Evolutionary conservation across 1,140 invertebrate species (phyloP), one percentile per base, ranked within the genome.

Genomic region (Calosoma granatense): DNA sequence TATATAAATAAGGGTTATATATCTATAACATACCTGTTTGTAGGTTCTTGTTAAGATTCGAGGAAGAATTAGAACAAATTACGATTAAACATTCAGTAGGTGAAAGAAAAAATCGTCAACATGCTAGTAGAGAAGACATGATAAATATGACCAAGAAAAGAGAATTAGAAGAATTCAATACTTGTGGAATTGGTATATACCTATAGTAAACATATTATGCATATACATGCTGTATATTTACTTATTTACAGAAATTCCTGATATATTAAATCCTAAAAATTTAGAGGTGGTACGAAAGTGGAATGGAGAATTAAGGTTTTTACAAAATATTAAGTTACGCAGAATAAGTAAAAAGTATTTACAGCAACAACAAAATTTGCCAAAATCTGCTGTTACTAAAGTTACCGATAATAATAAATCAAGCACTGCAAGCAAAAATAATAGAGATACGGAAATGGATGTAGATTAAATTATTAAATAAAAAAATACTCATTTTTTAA

Each of bases 21-120:
- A 61, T 51, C 59, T 47, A 54, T 59, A 58, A 56, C 58, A 51
- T 59, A n/a, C 19, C 61, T 63, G 53, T 43, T 64, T 62, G 22
- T 62, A 79, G 76, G 54, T 81, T 80, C 61, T 70, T 84, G 53
- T 62, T 68, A 1, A 73, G 87, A 52, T 86, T 90, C 72, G 80
- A 88, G 64, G 84, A 87, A 59, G 87, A 91, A 74, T 67, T 89
- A 22, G 79, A 84, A 61, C 85, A 88, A 70, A 90, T 91, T 63
- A 66, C 71, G 19, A 71, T 88, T 2, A 89, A 88, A 66, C 83
- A 86, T 64, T 85, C 84, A 0, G 79, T 90, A 36, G 83, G 85
- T 14, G 74, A 77, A 22, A 76, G 81, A 61, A 87, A 82, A 68
- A 82, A 79, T 64, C 75, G 84, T 20, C 87, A 89, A 64, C 86